Percentiles rank a stretch among this genome's conserved stretches.
These are phyloP conservation scores for Xenopus petersii DNA, from an alignment of 2,797 vertebrate genomes.

Conservation along the genomic window DNA sequence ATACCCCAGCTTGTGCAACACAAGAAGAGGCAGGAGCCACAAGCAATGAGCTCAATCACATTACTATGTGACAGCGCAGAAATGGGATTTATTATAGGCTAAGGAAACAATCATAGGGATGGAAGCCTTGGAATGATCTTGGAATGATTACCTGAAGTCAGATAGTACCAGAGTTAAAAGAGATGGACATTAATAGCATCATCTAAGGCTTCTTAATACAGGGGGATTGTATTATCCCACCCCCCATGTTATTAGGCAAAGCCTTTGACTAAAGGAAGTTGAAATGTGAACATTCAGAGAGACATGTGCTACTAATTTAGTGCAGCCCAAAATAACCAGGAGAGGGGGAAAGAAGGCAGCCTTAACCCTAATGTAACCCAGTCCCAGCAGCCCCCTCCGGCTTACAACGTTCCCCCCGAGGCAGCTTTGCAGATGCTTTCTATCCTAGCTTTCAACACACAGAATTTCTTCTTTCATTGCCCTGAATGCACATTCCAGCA, in stretches of 20 bases:
- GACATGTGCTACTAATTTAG: constrained; percentile 50
- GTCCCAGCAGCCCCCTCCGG: constrained; percentile 28
- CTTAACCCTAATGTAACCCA: constrained; percentile 48
- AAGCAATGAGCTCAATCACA: neutral
- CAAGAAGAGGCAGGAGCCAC: neutral
- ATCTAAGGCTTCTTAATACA: constrained; percentile 31
- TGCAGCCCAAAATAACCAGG: constrained; percentile 46
- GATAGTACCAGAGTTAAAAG: constrained; percentile 7
- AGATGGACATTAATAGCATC: constrained; percentile 26
- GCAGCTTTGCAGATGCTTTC: constrained; percentile 53
- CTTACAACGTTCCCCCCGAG: constrained; percentile 44
- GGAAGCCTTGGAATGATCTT: neutral
- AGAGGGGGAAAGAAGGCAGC: constrained; percentile 29
- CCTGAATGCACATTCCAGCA: constrained; percentile 53
- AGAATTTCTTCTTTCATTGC: constrained; percentile 55
- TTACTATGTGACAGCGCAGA: neutral
- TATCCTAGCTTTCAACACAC: constrained; percentile 55
- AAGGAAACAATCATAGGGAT: neutral
- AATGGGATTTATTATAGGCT: neutral
- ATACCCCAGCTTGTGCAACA: neutral
- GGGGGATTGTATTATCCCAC: constrained; percentile 40
- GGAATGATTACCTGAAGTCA: constrained; percentile 1
- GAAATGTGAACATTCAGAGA: constrained; percentile 63
- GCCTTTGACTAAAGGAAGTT: constrained; percentile 70
- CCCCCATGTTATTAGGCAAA: constrained; percentile 34